phyloP scores from a whole-genome alignment of 1,140 invertebrate genomes.

The Drosophila gunungcola region DNA sequence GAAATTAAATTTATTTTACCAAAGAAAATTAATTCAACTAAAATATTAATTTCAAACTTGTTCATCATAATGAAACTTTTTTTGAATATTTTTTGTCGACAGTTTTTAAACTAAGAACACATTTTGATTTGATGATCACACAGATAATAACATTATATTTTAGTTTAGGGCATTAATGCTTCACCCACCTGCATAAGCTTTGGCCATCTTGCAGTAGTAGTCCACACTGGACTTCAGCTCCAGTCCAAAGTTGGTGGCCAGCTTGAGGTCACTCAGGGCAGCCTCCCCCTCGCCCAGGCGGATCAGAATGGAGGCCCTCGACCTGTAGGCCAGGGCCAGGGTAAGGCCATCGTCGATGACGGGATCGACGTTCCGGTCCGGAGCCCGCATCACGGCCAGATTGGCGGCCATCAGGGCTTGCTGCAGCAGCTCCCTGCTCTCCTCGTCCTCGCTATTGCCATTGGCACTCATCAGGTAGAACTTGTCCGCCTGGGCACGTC shows the following conservation, averaged over 20 bases:
- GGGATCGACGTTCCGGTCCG: conserved; percentile 85
- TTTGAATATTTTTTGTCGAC: too few relatives aligned
- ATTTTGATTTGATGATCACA: too few relatives aligned
- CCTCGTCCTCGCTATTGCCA: conserved; percentile 24
- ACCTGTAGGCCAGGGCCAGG: conserved; percentile 87
- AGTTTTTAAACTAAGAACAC: too few relatives aligned
- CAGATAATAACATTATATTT: too few relatives aligned
- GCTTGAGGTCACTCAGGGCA: conserved; percentile 87
- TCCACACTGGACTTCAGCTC: conserved; percentile 86
- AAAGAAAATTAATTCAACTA: too few relatives aligned
- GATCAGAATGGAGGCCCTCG: conserved; percentile 87
- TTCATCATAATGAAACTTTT: too few relatives aligned
- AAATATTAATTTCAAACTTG: too few relatives aligned
- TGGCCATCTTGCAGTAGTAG: conserved; percentile 88
- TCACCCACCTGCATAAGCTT: conserved; percentile 86
- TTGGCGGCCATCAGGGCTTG: conserved; percentile 87
- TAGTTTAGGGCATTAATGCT: not conserved
- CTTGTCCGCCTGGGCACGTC: conserved; percentile 85
- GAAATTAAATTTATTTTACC: too few relatives aligned
- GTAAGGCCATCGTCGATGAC: conserved; percentile 87
- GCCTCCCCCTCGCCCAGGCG: conserved; percentile 85
- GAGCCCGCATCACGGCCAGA: conserved; percentile 88
- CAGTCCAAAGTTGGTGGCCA: conserved; percentile 87
- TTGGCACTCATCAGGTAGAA: conserved; percentile 79
- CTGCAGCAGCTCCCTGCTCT: conserved; percentile 77